Conservation (phyloP, 2,797 vertebrate genomes). For the Eleutherodactylus coqui region DNA sequence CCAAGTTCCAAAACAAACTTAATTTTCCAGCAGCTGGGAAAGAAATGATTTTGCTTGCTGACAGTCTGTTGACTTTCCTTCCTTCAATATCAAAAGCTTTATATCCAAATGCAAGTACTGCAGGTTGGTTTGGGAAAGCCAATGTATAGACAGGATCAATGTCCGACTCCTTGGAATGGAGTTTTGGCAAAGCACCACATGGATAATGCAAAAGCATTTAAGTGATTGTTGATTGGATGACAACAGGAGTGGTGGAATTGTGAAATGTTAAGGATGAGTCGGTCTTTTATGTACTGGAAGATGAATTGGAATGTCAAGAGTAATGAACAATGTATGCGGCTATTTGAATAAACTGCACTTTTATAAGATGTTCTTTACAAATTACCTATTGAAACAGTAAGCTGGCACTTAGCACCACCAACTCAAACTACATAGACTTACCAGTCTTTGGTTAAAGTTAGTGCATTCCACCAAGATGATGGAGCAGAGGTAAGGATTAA, state of each 20-base stretch:
- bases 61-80: constrained; percentile 20
- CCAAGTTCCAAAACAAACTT: constrained; percentile 57
- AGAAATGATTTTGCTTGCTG: constrained; percentile 20
- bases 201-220: constrained; percentile 21
- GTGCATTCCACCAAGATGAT: too few relatives aligned
- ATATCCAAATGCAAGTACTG: constrained; percentile 14
- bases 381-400: neutral
- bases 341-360: neutral
- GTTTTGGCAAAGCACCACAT: neutral
- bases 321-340: neutral
- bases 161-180: neutral
- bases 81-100: constrained; percentile 20
- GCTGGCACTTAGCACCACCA: neutral
- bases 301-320: neutral
- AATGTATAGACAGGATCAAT: neutral
- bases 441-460: neutral
- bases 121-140: neutral
- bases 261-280: constrained; percentile 19
- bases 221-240: constrained; percentile 14
- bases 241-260: neutral
- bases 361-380: neutral
- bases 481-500: too few relatives aligned
- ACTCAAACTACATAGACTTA: neutral
- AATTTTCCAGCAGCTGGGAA: constrained; percentile 56
- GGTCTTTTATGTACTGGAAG: neutral